These are phyloP conservation scores for Orthosia gracilis DNA, from an alignment of 2,888 invertebrate genomes.

Conservation along the genomic window DNA sequence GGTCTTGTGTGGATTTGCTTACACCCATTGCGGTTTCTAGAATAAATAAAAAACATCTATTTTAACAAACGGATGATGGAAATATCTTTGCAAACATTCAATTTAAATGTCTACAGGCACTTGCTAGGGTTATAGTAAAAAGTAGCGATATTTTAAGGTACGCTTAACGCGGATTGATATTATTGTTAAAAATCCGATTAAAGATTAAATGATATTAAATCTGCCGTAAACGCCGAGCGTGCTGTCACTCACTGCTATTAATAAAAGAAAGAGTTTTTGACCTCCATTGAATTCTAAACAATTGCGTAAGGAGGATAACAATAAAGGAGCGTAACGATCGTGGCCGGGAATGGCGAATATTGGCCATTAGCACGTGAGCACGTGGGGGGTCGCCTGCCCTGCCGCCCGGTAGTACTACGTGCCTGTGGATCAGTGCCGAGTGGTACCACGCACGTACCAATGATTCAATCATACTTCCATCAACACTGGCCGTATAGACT, in stretches of 20 bases:
- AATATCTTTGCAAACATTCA: not conserved
- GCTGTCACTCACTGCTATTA: constrained; percentile 11
- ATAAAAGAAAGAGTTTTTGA: constrained; percentile 75
- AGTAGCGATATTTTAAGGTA: too few relatives aligned
- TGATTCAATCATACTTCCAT: constrained; percentile 63
- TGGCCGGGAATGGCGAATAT: constrained; percentile 81
- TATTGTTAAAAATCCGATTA: not conserved
- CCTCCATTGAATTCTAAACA: constrained; percentile 77
- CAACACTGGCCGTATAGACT: constrained; percentile 35
- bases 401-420: constrained; percentile 69
- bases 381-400: constrained; percentile 86
- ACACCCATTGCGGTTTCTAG: constrained; percentile 97
- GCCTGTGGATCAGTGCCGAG: constrained; percentile 62
- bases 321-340: constrained; percentile 72
- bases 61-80: not conserved
- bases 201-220: not conserved
- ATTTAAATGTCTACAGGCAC: not conserved
- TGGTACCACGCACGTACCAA: constrained; percentile 65
- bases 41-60: constrained; percentile 59
- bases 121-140: not conserved
- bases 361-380: constrained; percentile 84
- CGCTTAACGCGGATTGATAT: too few relatives aligned
- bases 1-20: constrained; percentile 95
- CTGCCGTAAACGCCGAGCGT: not conserved
- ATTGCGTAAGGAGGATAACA: constrained; percentile 79